Conservation (phyloP, 2,113 vertebrate species). For the Calonectris borealis region DNA sequence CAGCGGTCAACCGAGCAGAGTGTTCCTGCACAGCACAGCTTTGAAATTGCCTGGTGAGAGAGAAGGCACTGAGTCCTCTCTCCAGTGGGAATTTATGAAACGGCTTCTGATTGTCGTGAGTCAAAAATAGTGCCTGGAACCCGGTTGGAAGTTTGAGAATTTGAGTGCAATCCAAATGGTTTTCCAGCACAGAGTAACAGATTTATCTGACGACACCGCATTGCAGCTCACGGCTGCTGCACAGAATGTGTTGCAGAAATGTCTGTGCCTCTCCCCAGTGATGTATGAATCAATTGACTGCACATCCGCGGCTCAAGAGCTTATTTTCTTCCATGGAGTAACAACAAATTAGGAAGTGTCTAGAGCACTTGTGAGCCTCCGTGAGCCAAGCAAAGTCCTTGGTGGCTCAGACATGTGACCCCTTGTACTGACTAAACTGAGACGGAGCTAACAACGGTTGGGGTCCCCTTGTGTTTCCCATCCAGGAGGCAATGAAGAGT, state of each 20-base stretch:
- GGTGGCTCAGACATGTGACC: not conserved
- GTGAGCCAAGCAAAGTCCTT: not conserved
- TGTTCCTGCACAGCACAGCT: not conserved
- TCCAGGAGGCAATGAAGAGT: not conserved
- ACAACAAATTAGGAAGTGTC: not conserved
- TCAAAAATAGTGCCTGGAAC: not conserved
- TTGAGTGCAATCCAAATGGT: not conserved
- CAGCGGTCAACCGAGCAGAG: accelerated
- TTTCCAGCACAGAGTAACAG: not conserved
- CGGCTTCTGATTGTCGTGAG: not conserved
- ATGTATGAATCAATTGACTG: not conserved
- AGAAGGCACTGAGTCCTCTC: not conserved
- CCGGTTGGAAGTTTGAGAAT: not conserved
- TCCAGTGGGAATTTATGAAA: not conserved
- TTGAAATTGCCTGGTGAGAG: not conserved
- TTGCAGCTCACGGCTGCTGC: not conserved
- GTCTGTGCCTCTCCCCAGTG: not conserved
- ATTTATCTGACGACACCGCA: not conserved
- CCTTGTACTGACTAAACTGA: not conserved
- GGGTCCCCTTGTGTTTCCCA: not conserved
- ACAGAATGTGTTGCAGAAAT: not conserved
- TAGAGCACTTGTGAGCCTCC: not conserved
- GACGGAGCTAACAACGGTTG: not conserved
- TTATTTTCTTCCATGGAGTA: not conserved
- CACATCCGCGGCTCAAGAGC: not conserved